A percentile compares a stretch with the other conserved stretches of the same genome.
Evolutionary conservation across 1,140 invertebrate species (phyloP).

Genomic region (Calosoma granatense): DNA sequence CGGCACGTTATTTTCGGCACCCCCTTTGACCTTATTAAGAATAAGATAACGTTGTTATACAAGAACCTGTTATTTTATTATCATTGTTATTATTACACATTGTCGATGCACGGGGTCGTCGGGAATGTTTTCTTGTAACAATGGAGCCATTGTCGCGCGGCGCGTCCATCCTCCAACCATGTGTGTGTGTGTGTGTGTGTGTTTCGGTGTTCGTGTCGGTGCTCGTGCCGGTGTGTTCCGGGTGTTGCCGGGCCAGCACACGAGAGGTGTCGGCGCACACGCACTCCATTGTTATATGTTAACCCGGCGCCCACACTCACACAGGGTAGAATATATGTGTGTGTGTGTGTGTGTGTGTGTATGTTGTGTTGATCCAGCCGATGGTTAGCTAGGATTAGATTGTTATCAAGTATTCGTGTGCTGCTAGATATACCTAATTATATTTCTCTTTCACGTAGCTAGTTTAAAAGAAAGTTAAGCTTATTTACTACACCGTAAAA

Average conservation of each 20-base stretch:
- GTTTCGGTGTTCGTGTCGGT: not conserved
- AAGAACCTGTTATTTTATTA: conserved; percentile 6
- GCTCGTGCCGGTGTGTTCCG: not conserved
- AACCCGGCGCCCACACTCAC: not conserved
- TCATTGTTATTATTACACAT: conserved; percentile 3
- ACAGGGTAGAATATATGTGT: no score
- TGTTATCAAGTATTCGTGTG: no score
- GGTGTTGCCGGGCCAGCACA: not conserved
- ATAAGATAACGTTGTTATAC: not conserved
- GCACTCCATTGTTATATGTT: no score
- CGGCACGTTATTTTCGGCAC: not conserved
- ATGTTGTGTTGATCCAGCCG: no score
- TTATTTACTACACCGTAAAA: no score
- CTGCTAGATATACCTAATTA: no score
- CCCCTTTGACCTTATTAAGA: conserved; percentile 6
- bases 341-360: no score
- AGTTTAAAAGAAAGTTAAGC: no score
- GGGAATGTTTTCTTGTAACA: not conserved
- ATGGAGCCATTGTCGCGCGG: not conserved
- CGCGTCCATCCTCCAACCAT: not conserved
- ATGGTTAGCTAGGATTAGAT: no score
- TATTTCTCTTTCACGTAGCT: no score
- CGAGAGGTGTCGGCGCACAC: not conserved
- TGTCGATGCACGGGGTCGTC: not conserved
- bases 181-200: not conserved